A percentile compares a stretch with the other conserved stretches of the same genome.
phyloP scores from a whole-genome alignment of 2,797 vertebrate species.

The Lates japonicus region DNA sequence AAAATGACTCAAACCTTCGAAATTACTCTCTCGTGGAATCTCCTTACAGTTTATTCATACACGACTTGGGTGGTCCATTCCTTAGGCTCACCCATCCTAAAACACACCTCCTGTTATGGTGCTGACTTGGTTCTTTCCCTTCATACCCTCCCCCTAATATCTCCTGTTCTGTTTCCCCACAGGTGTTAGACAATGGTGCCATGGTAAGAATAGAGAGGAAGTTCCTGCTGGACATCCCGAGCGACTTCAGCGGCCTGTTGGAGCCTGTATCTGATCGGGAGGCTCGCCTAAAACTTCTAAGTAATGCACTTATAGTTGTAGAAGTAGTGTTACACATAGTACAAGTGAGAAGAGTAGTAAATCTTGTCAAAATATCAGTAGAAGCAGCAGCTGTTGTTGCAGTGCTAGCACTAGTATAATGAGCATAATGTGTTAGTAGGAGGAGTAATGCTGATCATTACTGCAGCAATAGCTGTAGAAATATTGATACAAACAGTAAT shows the following conservation, averaged over 20 bases:
- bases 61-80: background rate
- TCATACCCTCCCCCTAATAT: background rate
- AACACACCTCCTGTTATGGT: background rate
- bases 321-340: background rate
- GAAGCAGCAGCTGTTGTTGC: background rate
- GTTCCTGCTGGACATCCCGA: constrained; percentile 75
- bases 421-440: background rate
- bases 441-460: background rate
- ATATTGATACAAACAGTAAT: background rate
- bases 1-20: background rate
- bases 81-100: background rate
- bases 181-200: constrained; percentile 83
- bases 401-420: background rate
- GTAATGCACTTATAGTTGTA: constrained; percentile 43
- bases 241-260: constrained; percentile 76
- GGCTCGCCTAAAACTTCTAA: constrained; percentile 77
- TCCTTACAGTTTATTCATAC: background rate
- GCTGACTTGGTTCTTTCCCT: background rate
- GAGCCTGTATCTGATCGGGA: constrained; percentile 85
- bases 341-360: background rate
- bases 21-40: background rate
- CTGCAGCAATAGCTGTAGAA: background rate
- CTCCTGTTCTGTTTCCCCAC: constrained; percentile 14
- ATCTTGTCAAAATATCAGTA: background rate
- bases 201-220: constrained; percentile 81